Base-by-base conservation (phyloP, 2,797 vertebrate species). In the Ctenopoma multispine region DNA sequence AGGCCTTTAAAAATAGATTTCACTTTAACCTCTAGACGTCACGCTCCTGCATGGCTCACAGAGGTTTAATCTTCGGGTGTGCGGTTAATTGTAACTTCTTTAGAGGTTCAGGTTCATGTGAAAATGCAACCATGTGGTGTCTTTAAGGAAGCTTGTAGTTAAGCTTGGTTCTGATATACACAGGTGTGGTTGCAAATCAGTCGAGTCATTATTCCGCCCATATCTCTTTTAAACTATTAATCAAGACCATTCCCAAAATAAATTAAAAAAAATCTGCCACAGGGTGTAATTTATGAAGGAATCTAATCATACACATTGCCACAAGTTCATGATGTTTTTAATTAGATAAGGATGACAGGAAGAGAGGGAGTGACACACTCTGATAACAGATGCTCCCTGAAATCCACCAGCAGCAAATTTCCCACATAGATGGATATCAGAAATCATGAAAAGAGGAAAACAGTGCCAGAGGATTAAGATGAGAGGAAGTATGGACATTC, bases 371-470 rank as follows among this genome's bases (percentile, higher is more conserved):
- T 7, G 38, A 64, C 57, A 63, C 21, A 47, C 41, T 79, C 29
- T 68, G 79, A 79, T 78, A 85, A 74, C 77, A 89, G 77, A 89
- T 79, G 79, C 82, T 86, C 57, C 58, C 20, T 69, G 62, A 80
- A 83, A 80, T 69, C 75, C 51, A 73, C 69, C 64, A 24, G 71
- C 69, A 77, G 69, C 58, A 63, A 69, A 76, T 67, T 49, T 77
- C 69, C 47, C 53, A 44, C 43, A 73, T 58, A 75, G 73, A 83
- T 82, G 44, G 24, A 49, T 80, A 79, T 79, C 59, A 46, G 50
- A 74, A 64, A 79, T 73, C 21, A 50, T 56, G 61, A 82, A 68
- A 58, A 68, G 61, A 53, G 54, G 15, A 71, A 69, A 69, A 69
- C 18, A 5, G 65, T 48, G 63, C 68, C 66, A 65, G 66, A 69